Evolutionary conservation across 2,797 vertebrate genomes (phyloP), one percentile per base, ranked within the genome.

Genomic region (Percopsis omiscomaycus): DNA sequence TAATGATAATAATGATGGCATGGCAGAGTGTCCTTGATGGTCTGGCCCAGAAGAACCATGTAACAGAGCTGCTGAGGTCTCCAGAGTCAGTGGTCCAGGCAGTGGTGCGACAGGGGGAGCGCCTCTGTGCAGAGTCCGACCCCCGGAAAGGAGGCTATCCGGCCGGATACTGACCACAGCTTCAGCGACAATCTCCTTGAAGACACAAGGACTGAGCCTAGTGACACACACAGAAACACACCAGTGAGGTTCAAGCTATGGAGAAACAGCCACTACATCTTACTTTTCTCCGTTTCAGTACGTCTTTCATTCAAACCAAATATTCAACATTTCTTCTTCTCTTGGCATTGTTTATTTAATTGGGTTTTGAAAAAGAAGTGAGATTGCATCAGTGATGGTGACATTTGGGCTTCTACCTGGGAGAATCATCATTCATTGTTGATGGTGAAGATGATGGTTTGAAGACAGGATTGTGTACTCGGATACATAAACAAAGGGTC

Each of bases 91-190:
- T 92, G 70, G 92, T 93, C 45, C 93, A 94, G 77, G 93, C 89
- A 0, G 88, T 94, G 59, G 83, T 94, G 46, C 85, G 88, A 42
- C 84, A 91, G 74, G 91, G 90, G 16, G 86, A 89, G 59, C 85
- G 55, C 28, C 78, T 93, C 60, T 90, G 77, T 37, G 92, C 93
- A 0, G 91, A 92, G 81, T 93, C 89, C 0, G 93, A 94, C 75
- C 89, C 85, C 55, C 85, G 93, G 69, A 94, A 94, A 87, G 92
- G 92, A 69, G 92, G 93, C 61, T 89, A 91, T 61, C 92, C 92
- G 0, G 92, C 90, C 0, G 93, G 93, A 46, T 94, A 94, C 86
- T 94, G 84, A 93, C 32, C 45, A 5, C 1, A 46, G 30, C 44
- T 13, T 46, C 55, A 28, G 53, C 59, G 66, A 66, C 61, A 2